Conservation (phyloP, 2,888 invertebrate genomes). For the Lasioglossum zephyrum region DNA sequence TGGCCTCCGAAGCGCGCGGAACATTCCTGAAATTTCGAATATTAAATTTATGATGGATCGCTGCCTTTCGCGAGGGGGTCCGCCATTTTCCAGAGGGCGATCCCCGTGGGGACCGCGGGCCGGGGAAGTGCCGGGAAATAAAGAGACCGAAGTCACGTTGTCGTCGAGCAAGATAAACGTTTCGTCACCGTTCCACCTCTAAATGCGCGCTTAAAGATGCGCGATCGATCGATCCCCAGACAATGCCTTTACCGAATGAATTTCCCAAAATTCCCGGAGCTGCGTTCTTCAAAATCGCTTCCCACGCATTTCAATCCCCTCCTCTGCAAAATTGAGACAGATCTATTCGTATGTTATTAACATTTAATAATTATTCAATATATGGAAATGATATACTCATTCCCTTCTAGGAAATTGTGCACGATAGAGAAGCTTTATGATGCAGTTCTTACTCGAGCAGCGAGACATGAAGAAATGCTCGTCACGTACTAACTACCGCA, state of each 20-base stretch:
- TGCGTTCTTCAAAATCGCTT: not conserved
- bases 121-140: slow-evolving; percentile 60
- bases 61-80: slow-evolving; percentile 65
- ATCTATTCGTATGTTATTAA: not conserved
- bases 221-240: slow-evolving; percentile 41
- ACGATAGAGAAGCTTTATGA: not conserved
- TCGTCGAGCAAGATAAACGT: slow-evolving; percentile 50
- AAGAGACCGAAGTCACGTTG: slow-evolving; percentile 57
- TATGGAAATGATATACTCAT: not conserved
- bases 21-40: slow-evolving; percentile 78
- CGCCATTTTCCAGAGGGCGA: slow-evolving; percentile 58
- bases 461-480: not conserved
- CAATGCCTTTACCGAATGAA: not conserved
- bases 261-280: not conserved
- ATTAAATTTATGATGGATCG: slow-evolving; percentile 81
- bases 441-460: not conserved
- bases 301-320: not conserved
- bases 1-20: slow-evolving; percentile 70
- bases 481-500: not conserved
- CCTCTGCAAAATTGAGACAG: not conserved
- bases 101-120: slow-evolving; percentile 53
- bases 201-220: slow-evolving; percentile 27
- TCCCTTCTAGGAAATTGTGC: not conserved
- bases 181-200: slow-evolving; percentile 25
- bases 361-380: not conserved